phyloP scores from a whole-genome alignment of 2,113 vertebrate species.

The Ariopsis seemanni region DNA sequence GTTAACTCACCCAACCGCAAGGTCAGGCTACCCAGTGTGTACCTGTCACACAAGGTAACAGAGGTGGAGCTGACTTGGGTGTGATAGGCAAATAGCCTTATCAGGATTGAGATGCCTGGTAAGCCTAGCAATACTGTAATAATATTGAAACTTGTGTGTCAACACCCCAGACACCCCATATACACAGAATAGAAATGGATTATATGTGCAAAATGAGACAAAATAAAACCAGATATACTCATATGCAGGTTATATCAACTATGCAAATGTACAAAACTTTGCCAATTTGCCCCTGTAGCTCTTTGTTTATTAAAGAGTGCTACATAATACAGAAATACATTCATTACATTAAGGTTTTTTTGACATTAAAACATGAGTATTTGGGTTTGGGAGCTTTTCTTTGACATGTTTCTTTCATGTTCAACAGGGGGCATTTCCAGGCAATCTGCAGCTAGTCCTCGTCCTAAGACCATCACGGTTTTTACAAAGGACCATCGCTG shows the following conservation, averaged over 20 bases:
- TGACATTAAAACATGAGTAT: background rate
- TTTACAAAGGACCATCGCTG: slow-evolving; percentile 87
- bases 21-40: too few species aligned
- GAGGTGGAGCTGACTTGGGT: too few species aligned
- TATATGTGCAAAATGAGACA: background rate
- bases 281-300: too few species aligned
- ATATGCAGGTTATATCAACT: background rate
- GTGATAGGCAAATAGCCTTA: too few species aligned
- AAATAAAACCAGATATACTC: background rate
- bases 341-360: background rate
- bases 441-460: slow-evolving; percentile 90
- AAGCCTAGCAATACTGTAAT: too few species aligned
- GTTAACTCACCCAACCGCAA: too few species aligned
- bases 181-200: too few species aligned
- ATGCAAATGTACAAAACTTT: background rate
- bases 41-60: too few species aligned
- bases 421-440: slow-evolving; percentile 88
- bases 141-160: too few species aligned
- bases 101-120: too few species aligned
- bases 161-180: too few species aligned
- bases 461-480: slow-evolving; percentile 87
- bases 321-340: background rate
- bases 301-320: background rate
- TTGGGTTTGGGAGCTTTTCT: background rate
- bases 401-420: slow-evolving; percentile 40